A percentile compares a stretch with the other conserved stretches of the same genome.
Conservation (phyloP, 2,113 vertebrate species). For the Chinchilla lanigera region DNA sequence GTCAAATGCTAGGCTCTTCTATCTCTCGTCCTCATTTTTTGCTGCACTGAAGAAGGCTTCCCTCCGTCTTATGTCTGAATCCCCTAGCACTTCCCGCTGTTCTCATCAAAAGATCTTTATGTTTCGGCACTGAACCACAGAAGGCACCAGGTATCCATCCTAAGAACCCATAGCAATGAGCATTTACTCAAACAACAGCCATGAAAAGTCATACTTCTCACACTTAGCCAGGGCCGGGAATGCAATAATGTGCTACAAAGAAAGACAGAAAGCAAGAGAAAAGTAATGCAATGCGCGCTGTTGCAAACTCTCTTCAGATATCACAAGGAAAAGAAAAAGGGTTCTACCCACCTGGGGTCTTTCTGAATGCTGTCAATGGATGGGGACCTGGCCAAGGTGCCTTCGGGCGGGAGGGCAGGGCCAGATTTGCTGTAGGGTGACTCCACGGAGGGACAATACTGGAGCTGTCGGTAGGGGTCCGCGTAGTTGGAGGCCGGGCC, state of each 20-base stretch:
- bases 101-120: background rate
- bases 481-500: slow-evolving; percentile 94
- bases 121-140: background rate
- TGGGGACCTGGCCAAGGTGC: slow-evolving; percentile 96
- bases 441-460: slow-evolving; percentile 98
- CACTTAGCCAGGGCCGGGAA: background rate
- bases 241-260: rapidly evolving
- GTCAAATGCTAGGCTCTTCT: background rate
- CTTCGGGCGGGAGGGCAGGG: slow-evolving; percentile 97
- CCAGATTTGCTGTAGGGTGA: slow-evolving; percentile 99
- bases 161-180: too few relatives aligned
- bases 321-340: slow-evolving; percentile 76
- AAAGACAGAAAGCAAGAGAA: background rate
- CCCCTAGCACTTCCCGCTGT: background rate
- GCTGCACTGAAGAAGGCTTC: background rate
- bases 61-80: background rate
- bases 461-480: slow-evolving; percentile 98
- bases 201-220: background rate
- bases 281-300: rapidly evolving
- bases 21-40: background rate
- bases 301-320: background rate
- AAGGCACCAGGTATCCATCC: background rate
- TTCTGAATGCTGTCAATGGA: slow-evolving; percentile 99
- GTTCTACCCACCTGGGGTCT: slow-evolving; percentile 96
- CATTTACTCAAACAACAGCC: background rate